Evolutionary conservation across 1,140 invertebrate genomes (phyloP), one percentile per base, ranked within the genome.

Genomic region (Bombus cullumanus): DNA sequence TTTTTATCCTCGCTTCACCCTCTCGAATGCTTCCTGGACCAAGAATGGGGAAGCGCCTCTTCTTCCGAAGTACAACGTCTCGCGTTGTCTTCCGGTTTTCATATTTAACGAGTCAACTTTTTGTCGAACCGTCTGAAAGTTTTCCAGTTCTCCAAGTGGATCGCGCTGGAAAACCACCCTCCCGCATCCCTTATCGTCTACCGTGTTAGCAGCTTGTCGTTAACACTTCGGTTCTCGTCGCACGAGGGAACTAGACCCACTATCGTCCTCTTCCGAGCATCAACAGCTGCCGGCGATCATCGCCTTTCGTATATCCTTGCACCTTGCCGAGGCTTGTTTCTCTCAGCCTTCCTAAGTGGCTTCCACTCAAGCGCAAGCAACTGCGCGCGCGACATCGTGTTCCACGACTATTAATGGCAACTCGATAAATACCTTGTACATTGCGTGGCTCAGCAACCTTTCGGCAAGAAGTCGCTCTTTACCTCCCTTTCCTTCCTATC

Each of bases 201-300:
- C 59, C 68, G 71, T 79, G 83, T 83, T 85, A 85, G 62, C 41
- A 62, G 31, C 69, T 88, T 64, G 79, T 69, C 81, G 83, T 69
- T 79, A 80, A 76, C 85, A 79, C 74, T 80, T 75, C 76, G 62
- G 85, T 37, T 31, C 34, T 85, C 77, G 43, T 34, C 75, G 81
- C 72, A 12, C 22, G 73, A 25, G 28, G 10, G 28, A 62, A 12
- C 59, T n/a, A n/a, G 53, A 78, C 87, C 80, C 41, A 47, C 28
- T 41, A 62, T 6, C 39, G 28, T 43, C 59, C 8, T 34, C 15
- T 43, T 71, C 43, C 59, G 25, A 80, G 66, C 83, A 80, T 75
- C 87, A 88, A 90, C 89, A 90, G 82, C 89, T 88, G 89, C 79
- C 83, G 66, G 72, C 86, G 76, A 90, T 90, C 86, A 81, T 90